Evolutionary conservation across 2,113 vertebrate species (phyloP).

Genomic region (Oryzias woworae): DNA sequence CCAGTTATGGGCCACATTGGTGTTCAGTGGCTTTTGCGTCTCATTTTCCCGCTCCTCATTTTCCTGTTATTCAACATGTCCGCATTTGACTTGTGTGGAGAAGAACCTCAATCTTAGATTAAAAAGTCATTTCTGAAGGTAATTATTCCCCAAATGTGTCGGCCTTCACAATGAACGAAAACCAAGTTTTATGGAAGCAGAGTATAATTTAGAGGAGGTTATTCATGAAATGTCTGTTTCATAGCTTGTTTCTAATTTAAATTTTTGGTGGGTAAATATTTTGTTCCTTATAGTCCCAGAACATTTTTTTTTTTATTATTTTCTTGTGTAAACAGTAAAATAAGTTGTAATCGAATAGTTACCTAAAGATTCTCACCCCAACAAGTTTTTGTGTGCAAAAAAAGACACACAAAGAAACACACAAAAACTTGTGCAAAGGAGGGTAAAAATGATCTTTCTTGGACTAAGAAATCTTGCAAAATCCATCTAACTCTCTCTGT

Average conservation of each 20-base stretch:
- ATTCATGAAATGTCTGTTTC: slow-evolving; percentile 24
- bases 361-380: no score
- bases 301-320: no score
- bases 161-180: slow-evolving; percentile 5
- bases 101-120: slow-evolving; percentile 15
- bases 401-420: no score
- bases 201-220: slow-evolving; percentile 3
- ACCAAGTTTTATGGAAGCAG: slow-evolving; percentile 6
- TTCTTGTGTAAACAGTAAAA: no score
- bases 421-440: no score
- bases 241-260: not conserved
- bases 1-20: slow-evolving; percentile 11
- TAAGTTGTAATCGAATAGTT: no score
- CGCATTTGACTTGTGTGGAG: slow-evolving; percentile 14
- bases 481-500: no score
- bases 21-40: slow-evolving; percentile 27
- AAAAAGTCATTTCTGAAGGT: slow-evolving; percentile 8
- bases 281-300: no score
- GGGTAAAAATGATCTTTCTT: no score
- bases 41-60: slow-evolving; percentile 14
- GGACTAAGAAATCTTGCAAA: no score
- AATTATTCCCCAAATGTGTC: slow-evolving; percentile 13
- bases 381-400: no score
- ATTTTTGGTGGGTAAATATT: not conserved
- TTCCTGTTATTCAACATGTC: slow-evolving; percentile 19